Conservation (phyloP, 2,888 invertebrate genomes). For the Selenia dentaria region DNA sequence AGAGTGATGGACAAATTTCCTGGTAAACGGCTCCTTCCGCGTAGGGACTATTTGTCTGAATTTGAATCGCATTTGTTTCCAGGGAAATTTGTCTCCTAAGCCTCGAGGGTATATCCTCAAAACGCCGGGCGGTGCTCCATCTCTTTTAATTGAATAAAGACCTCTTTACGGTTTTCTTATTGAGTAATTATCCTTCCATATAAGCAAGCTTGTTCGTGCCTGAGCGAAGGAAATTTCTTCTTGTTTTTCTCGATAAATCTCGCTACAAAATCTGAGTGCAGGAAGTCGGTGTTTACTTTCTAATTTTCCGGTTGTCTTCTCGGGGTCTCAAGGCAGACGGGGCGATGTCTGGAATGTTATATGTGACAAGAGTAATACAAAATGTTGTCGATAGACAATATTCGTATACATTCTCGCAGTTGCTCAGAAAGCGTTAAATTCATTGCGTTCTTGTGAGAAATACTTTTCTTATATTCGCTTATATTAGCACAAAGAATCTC, state of each 20-base stretch:
- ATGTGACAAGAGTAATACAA: slow-evolving; percentile 64
- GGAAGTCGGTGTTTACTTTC: slow-evolving; percentile 72
- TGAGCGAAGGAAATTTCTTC: slow-evolving; percentile 26
- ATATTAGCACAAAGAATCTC: slow-evolving; percentile 50
- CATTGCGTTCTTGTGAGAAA: slow-evolving; percentile 23
- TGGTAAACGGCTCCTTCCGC: slow-evolving; percentile 80
- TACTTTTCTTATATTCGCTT: slow-evolving; percentile 38
- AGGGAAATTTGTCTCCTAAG: slow-evolving; percentile 80
- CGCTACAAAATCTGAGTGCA: slow-evolving; percentile 48
- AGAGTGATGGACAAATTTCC: slow-evolving; percentile 82
- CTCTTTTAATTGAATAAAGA: slow-evolving; percentile 77
- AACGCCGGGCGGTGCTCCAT: slow-evolving; percentile 61
- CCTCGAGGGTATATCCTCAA: slow-evolving; percentile 66
- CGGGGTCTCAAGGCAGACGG: slow-evolving; percentile 62
- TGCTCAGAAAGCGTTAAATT: slow-evolving; percentile 33
- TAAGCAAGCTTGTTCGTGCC: slow-evolving; percentile 27
- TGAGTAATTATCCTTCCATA: slow-evolving; percentile 53
- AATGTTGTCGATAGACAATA: slow-evolving; percentile 48
- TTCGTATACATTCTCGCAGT: slow-evolving; percentile 16
- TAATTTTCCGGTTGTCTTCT: slow-evolving; percentile 82
- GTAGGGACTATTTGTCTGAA: slow-evolving; percentile 82
- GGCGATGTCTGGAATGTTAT: slow-evolving; percentile 56
- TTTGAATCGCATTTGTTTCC: slow-evolving; percentile 83
- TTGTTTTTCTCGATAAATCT: slow-evolving; percentile 45
- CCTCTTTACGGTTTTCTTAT: slow-evolving; percentile 52